Evolutionary conservation across 2,888 invertebrate genomes (phyloP).

Genomic region (Oligia latruncula): DNA sequence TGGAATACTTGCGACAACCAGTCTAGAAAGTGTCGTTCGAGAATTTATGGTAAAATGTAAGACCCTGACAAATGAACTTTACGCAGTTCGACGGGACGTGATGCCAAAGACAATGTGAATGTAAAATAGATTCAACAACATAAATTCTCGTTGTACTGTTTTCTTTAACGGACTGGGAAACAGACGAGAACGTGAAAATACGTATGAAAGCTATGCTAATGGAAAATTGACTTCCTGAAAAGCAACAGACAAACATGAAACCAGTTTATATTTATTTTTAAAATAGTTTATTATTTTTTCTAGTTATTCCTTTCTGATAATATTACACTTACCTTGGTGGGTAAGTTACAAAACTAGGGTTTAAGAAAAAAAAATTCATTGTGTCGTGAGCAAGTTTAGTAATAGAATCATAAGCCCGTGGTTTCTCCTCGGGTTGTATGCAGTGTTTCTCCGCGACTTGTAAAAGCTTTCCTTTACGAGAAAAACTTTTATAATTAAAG

Average conservation of each 20-base stretch:
- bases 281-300: background rate
- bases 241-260: slow-evolving; percentile 1
- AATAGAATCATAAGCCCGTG: slow-evolving; percentile 68
- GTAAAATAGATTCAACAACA: slow-evolving; percentile 79
- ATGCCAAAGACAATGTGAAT: slow-evolving; percentile 80
- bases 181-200: slow-evolving; percentile 35
- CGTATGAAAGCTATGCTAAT: slow-evolving; percentile 9
- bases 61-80: slow-evolving; percentile 84
- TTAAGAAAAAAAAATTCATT: slow-evolving; percentile 18
- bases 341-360: background rate
- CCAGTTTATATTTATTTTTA: background rate
- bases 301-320: background rate
- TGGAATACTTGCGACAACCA: slow-evolving; percentile 72
- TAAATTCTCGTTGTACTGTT: slow-evolving; percentile 74
- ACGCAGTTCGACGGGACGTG: slow-evolving; percentile 79
- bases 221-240: slow-evolving; percentile 22
- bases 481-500: slow-evolving; percentile 89
- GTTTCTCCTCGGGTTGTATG: slow-evolving; percentile 65
- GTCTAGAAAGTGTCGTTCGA: slow-evolving; percentile 74
- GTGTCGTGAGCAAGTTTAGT: slow-evolving; percentile 49
- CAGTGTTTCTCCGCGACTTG: slow-evolving; percentile 73
- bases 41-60: slow-evolving; percentile 78
- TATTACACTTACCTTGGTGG: background rate
- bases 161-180: slow-evolving; percentile 69
- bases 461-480: slow-evolving; percentile 83